Conservation (phyloP, 2,888 invertebrate species). For the Trichogramma evanescens region DNA sequence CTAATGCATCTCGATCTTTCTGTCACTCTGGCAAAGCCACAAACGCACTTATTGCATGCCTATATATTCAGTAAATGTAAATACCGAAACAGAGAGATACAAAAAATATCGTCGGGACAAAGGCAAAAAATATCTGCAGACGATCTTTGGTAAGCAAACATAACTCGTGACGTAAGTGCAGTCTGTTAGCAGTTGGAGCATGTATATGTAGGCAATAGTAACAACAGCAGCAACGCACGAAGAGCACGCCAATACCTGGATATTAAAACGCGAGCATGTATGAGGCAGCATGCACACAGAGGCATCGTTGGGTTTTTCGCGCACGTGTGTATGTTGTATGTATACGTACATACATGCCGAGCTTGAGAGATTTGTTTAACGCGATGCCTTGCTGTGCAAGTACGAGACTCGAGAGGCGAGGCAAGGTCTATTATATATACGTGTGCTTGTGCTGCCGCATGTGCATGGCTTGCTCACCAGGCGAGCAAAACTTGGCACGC, state of each 20-base stretch:
- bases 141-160: background rate
- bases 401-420: too few relatives aligned
- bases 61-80: background rate
- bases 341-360: background rate
- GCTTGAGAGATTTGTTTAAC: too few relatives aligned
- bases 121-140: background rate
- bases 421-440: too few relatives aligned
- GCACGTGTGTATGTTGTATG: background rate
- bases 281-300: background rate
- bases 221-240: too few relatives aligned
- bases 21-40: too few relatives aligned
- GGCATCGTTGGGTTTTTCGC: background rate
- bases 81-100: background rate
- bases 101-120: background rate
- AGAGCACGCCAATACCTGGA: background rate
- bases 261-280: background rate
- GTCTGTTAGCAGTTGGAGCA: too few relatives aligned
- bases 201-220: too few relatives aligned
- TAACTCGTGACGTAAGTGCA: slow-evolving; percentile 11
- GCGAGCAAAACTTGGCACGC: background rate
- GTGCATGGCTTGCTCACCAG: too few relatives aligned
- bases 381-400: too few relatives aligned
- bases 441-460: too few relatives aligned
- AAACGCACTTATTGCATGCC: too few relatives aligned
- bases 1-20: too few relatives aligned